These are phyloP conservation scores for Ammodytes marinus DNA, from an alignment of 2,113 vertebrate genomes.

Conservation along the genomic window DNA sequence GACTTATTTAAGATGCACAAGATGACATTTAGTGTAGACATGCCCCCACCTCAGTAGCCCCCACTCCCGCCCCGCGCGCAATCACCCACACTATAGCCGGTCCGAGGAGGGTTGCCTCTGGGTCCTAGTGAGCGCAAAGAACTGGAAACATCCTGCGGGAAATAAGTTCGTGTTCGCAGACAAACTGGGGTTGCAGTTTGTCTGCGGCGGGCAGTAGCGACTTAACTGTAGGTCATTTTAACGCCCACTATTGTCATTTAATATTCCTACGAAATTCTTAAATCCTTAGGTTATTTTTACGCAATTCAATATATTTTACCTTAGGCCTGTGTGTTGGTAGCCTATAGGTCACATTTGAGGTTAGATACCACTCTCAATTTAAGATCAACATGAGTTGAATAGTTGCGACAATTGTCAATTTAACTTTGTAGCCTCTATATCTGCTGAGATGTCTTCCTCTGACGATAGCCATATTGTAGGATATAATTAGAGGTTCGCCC, in stretches of 20 bases:
- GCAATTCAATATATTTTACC: not conserved
- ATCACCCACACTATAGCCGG: conserved; percentile 49
- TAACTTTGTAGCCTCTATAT: not conserved
- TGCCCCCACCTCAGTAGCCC: conserved; percentile 1
- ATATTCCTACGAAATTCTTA: not conserved
- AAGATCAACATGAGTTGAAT: not conserved
- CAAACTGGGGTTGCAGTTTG: conserved; percentile 9
- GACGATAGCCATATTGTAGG: conserved; percentile 18
- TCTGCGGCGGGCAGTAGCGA: not conserved
- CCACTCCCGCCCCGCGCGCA: not conserved
- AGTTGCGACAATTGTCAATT: conserved; percentile 6
- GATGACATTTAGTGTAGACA: conserved; percentile 73
- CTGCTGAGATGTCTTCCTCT: conserved; percentile 28
- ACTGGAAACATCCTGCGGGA: conserved; percentile 25
- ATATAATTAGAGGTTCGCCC: conserved; percentile 59
- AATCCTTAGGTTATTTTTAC: not conserved
- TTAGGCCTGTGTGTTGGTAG: not conserved
- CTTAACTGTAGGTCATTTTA: not conserved
- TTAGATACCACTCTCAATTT: conserved; percentile 3
- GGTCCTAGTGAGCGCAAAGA: conserved; percentile 78
- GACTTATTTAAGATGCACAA: conserved; percentile 77
- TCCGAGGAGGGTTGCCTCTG: conserved; percentile 60
- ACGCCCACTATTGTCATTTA: not conserved
- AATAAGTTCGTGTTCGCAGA: not conserved
- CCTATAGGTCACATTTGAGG: not conserved